phyloP scores from a whole-genome alignment of 2,888 invertebrate species.

The Dynastes tityus region DNA sequence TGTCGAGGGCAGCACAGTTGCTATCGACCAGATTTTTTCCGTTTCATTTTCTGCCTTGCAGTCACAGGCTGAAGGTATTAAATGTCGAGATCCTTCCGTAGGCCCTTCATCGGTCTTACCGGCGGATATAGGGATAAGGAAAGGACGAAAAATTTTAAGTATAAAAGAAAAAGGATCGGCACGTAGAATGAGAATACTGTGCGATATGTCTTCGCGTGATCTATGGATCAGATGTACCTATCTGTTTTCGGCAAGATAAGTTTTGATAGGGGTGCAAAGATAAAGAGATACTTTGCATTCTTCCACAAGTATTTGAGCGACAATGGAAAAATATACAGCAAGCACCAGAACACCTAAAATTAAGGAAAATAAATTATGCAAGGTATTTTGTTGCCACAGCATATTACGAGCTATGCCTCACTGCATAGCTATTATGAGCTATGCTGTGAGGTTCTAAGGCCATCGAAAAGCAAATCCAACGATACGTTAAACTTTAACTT shows the following conservation, averaged over 20 bases:
- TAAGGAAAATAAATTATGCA: too few species aligned
- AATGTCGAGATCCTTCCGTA: constrained; percentile 1
- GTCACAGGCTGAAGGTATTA: constrained; percentile 34
- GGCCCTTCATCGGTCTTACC: constrained; percentile 11
- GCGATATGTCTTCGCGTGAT: background rate
- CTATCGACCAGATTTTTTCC: constrained; percentile 41
- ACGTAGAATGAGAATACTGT: background rate
- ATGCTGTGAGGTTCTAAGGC: too few species aligned
- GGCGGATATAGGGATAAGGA: constrained; percentile 13
- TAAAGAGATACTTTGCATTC: too few species aligned
- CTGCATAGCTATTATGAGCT: too few species aligned
- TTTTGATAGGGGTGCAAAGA: background rate
- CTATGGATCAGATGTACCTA: background rate
- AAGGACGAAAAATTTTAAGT: constrained; percentile 24
- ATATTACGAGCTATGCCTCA: too few species aligned
- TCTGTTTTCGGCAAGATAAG: background rate
- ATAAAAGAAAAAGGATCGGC: background rate
- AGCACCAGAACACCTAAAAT: too few species aligned
- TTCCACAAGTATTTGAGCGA: too few species aligned
- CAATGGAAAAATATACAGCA: too few species aligned
- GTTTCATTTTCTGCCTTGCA: constrained; percentile 36
- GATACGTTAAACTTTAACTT: too few species aligned
- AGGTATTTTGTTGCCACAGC: too few species aligned
- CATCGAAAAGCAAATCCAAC: too few species aligned
- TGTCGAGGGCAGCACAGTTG: constrained; percentile 37